Conservation (phyloP, 2,113 vertebrate species). For the Neogobius melanostomus region DNA sequence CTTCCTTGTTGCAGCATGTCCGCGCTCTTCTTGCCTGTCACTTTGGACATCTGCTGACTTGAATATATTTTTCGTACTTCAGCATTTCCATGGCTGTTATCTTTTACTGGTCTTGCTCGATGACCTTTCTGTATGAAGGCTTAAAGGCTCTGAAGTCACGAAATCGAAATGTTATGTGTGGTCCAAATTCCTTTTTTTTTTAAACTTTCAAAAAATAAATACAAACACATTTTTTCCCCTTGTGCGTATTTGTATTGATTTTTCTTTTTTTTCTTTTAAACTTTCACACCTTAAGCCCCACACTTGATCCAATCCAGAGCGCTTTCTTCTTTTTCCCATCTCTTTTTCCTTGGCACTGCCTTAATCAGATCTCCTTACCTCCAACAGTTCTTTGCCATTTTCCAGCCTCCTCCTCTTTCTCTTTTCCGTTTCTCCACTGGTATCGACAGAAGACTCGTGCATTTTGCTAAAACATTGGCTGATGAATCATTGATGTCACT, state of each 20-base stretch:
- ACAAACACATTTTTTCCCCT: too few relatives aligned
- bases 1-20: not conserved
- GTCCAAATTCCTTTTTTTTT: too few relatives aligned
- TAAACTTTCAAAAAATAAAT: too few relatives aligned
- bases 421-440: conserved; percentile 1
- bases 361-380: conserved; percentile 9
- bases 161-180: too few relatives aligned
- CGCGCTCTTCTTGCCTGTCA: not conserved
- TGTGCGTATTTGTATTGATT: too few relatives aligned
- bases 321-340: not conserved
- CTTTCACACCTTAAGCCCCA: not conserved
- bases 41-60: not conserved
- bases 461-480: conserved; percentile 75
- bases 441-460: conserved; percentile 68
- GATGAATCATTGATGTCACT: conserved; percentile 77
- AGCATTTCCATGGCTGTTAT: not conserved
- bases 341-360: conserved; percentile 18
- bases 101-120: not conserved
- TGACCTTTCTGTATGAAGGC: too few relatives aligned
- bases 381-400: conserved; percentile 7
- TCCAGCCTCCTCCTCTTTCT: conserved; percentile 21
- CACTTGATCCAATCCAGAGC: not conserved
- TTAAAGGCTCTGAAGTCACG: too few relatives aligned
- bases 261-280: not conserved
- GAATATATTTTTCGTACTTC: not conserved